Conservation (phyloP, 2,113 vertebrate species). For the Bagarius yarrelli region DNA sequence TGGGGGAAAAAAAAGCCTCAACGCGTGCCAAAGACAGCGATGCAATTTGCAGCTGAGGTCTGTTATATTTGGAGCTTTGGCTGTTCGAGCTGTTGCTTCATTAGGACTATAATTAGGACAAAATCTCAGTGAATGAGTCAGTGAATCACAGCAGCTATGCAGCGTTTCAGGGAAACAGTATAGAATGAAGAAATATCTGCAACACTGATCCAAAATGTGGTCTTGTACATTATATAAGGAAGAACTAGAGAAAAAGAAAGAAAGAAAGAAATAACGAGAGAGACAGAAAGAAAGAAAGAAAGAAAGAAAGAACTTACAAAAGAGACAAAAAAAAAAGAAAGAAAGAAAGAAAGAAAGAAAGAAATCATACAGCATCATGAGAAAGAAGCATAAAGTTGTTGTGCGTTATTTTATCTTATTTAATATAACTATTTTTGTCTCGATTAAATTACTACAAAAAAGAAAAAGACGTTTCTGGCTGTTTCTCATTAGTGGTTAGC, state of each 20-base stretch:
- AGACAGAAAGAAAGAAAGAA: too few species aligned
- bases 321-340: too few species aligned
- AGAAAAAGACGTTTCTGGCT: not conserved
- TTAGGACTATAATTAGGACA: constrained; percentile 1
- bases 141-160: not conserved
- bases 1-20: not conserved
- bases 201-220: not conserved
- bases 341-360: too few species aligned
- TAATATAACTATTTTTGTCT: not conserved
- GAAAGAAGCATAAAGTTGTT: not conserved
- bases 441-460: not conserved
- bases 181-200: not conserved
- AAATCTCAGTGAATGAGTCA: constrained; percentile 28
- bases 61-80: constrained; percentile 25
- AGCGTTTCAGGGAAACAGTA: not conserved
- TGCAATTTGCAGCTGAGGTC: constrained; percentile 22
- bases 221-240: too few species aligned
- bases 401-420: not conserved
- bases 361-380: not conserved
- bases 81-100: constrained; percentile 29
- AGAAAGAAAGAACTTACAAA: too few species aligned
- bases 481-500: not conserved
- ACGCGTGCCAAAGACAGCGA: constrained; percentile 25
- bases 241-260: too few species aligned
- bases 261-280: too few species aligned